These are phyloP conservation scores for Sternarchorhynchus goeldii DNA, from an alignment of 2,797 vertebrate genomes.

Conservation along the genomic window DNA sequence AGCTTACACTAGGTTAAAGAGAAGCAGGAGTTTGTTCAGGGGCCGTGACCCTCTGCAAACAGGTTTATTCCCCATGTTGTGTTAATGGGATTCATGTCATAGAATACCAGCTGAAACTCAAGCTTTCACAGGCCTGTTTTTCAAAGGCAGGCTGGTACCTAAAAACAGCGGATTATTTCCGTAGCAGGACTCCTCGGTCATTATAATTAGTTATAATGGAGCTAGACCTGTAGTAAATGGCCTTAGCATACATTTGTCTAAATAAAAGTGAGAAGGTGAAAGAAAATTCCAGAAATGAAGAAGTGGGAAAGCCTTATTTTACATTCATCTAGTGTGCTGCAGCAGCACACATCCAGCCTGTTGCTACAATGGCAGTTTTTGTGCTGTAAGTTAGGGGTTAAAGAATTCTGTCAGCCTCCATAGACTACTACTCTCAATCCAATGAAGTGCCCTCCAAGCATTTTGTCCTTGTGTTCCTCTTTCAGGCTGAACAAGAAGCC, in stretches of 20 bases:
- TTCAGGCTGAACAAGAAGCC: conserved; percentile 54
- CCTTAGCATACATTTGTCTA: conserved; percentile 64
- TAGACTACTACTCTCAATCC: conserved; percentile 58
- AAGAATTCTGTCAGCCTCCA: conserved; percentile 66
- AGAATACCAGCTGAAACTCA: conserved; percentile 61
- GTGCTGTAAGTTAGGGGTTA: conserved; percentile 70
- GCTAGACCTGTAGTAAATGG: conserved; percentile 66
- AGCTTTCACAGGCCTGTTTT: conserved; percentile 61
- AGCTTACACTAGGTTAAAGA: conserved; percentile 21
- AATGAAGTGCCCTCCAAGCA: conserved; percentile 51
- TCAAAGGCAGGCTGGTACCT: conserved; percentile 63
- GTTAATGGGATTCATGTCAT: conserved; percentile 65
- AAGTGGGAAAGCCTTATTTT: conserved; percentile 70
- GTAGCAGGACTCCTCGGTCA: conserved; percentile 66
- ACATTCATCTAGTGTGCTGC: conserved; percentile 72
- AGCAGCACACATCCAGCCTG: conserved; percentile 62
- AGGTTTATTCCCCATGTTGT: conserved; percentile 43
- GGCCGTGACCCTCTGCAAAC: conserved; percentile 43
- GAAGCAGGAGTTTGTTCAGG: conserved; percentile 18
- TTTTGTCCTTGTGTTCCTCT: conserved; percentile 52
- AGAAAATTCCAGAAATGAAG: conserved; percentile 63
- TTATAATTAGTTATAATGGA: conserved; percentile 67
- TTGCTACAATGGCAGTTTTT: conserved; percentile 73
- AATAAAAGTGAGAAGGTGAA: conserved; percentile 68
- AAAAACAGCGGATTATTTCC: conserved; percentile 67